Evolutionary conservation across 2,888 invertebrate genomes (phyloP), one percentile per base, ranked within the genome.

Genomic region (Priocnemis perturbator): DNA sequence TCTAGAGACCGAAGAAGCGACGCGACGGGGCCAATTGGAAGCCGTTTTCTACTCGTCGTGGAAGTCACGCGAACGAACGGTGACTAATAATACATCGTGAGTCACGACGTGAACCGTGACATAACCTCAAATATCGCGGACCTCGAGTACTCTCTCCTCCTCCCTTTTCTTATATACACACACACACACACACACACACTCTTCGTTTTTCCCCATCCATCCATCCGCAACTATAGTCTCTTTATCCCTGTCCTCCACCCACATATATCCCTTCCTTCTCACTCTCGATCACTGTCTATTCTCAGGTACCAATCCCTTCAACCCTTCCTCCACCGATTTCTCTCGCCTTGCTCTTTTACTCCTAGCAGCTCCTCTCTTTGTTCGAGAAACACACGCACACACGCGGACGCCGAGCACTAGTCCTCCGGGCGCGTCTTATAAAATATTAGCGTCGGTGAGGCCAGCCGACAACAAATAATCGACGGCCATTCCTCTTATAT

Each of bases 61-160:
- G 59, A 66, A 74, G 73, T 76, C 79, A 79, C 74, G 76, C 76
- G 72, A 76, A 69, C 55, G 69, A 71, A 69, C 79, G 71, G 68
- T 63, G 66, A 77, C 71, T 80, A 80, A 81, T 81, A 71, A 79
- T 70, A 73, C 71, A 59, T 78, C 77, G 79, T 79, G 79, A 81
- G 74, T 81, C 74, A 79, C 78, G 78, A 75, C 71, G 60, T 55
- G 74, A 81, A 74, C 74, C 79, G 72, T 78, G 81, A 78, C 73
- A 78, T 73, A 71, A 73, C 70, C 70, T 71, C 64, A 69, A 72
- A 79, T 76, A 79, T 78, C 74, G 66, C 63, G 48, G 30, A 55
- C 30, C 62, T 67, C 55, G 17, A 3, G 37, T 47, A 15, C 14
- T 21, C 30, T 48, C 44, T 52, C 20, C 19, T 52, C 26, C 23